Percentiles rank a stretch among this genome's conserved stretches.
phyloP scores from a whole-genome alignment of 2,113 vertebrate species.

The Rousettus leschenaultii region DNA sequence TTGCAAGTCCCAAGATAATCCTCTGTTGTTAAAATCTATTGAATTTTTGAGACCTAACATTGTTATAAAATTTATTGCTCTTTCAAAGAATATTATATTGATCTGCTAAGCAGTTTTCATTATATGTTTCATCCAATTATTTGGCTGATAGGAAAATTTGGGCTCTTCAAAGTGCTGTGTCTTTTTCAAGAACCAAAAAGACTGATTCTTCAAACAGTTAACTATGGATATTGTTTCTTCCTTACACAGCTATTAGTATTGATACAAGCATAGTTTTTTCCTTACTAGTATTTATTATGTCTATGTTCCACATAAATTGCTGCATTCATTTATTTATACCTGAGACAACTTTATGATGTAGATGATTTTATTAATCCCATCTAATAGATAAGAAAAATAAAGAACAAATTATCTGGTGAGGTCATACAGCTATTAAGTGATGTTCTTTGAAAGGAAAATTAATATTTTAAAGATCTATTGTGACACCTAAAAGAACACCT shows the following conservation, averaged over 20 bases:
- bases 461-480: background rate
- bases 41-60: background rate
- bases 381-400: background rate
- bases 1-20: background rate
- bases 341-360: background rate
- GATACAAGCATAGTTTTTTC: background rate
- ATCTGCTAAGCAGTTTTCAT: slow-evolving; percentile 7
- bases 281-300: background rate
- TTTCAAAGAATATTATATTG: background rate
- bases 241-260: background rate
- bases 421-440: background rate
- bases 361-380: background rate
- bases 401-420: background rate
- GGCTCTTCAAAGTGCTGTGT: background rate
- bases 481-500: background rate
- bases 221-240: background rate
- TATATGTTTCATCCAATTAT: background rate
- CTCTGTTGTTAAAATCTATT: background rate
- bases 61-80: background rate
- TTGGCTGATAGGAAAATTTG: background rate
- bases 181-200: background rate
- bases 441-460: background rate
- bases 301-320: background rate
- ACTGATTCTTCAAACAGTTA: background rate
- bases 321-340: background rate